Base-by-base conservation (phyloP, 1,140 invertebrate species). In the Lethrus apterus region DNA sequence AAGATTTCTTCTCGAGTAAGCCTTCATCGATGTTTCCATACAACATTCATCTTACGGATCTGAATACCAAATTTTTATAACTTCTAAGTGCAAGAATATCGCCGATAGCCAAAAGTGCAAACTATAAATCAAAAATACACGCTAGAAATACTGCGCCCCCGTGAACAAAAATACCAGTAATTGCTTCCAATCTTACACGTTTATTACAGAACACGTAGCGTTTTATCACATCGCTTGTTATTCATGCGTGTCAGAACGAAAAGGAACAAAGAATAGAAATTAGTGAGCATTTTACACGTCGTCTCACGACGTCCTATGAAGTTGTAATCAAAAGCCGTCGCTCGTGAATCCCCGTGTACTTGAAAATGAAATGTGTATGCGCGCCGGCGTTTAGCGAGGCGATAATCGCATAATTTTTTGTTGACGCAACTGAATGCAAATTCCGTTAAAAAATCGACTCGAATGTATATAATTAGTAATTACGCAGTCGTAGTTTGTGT, bases 391-490 rank as follows among this genome's bases (percentile, higher is more conserved):
- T 33, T 33, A 33, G 31, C 31, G n/a, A n/a, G 3, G 34, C 18
- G 21, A 36, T 19, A 20, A 36, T 33, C 31, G 7, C 18, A 17
- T 11, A 4, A 2, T 20, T 20, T 36, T 36, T 36, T n/a, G 13
- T 19, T 36, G 11, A 15, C 10, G 31, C 31, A 17, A 17, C 31
- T 8, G 9, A 33, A 33, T 33, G 31, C 8, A 33, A 33, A 33
- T 33, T 14, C 10, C 8, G 14, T 33, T 15, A 36, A 36, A 19
- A 5, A 36, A 36, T 9, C 10, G 18, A 36, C 13, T 36, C 8
- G 34, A 17, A 36, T 36, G 34, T 11, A 36, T 36, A 18, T 33
- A 36, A 36, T 36, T 36, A 36, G n/a, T n/a, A n/a, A n/a, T n/a
- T n/a, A n/a, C n/a, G n/a, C n/a, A 36, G 34, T 36, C 32, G 8